phyloP scores from a whole-genome alignment of 2,797 vertebrate genomes.

The Anolis apletophallus region DNA sequence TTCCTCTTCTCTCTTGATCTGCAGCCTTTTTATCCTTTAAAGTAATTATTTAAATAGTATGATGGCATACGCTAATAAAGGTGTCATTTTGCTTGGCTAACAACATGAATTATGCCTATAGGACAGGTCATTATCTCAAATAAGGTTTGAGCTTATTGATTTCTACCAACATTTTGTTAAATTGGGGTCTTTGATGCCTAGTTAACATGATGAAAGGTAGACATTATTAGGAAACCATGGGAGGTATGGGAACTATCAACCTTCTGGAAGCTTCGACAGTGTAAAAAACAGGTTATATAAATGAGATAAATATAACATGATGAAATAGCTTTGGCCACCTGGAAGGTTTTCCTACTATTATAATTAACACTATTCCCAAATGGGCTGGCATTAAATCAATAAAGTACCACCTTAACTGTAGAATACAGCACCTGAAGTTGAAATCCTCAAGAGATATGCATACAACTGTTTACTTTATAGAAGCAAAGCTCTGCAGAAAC shows the following conservation, averaged over 20 bases:
- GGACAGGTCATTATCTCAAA: neutral
- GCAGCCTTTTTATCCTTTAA: no score
- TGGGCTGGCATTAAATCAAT: slow-evolving; percentile 49
- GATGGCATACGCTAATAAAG: neutral
- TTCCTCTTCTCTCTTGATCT: neutral
- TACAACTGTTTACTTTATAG: slow-evolving; percentile 20
- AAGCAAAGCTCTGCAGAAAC: slow-evolving; percentile 11
- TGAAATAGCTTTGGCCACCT: slow-evolving; percentile 36
- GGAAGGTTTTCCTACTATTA: slow-evolving; percentile 54
- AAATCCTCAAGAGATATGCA: slow-evolving; percentile 40
- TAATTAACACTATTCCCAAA: slow-evolving; percentile 65
- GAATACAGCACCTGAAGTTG: slow-evolving; percentile 48
- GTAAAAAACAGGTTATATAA: slow-evolving; percentile 35
- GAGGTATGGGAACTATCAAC: neutral
- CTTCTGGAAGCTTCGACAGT: neutral
- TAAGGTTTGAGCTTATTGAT: neutral
- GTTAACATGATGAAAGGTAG: neutral
- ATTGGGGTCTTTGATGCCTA: neutral
- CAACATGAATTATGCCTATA: neutral
- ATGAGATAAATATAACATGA: slow-evolving; percentile 35
- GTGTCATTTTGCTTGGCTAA: neutral
- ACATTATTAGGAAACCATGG: neutral
- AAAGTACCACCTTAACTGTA: slow-evolving; percentile 35
- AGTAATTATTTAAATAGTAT: neutral
- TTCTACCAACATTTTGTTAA: neutral